A percentile compares a stretch with the other conserved stretches of the same genome.
These are phyloP conservation scores for Cyprinus carpio DNA, from an alignment of 2,113 vertebrate genomes.

Conservation along the genomic window DNA sequence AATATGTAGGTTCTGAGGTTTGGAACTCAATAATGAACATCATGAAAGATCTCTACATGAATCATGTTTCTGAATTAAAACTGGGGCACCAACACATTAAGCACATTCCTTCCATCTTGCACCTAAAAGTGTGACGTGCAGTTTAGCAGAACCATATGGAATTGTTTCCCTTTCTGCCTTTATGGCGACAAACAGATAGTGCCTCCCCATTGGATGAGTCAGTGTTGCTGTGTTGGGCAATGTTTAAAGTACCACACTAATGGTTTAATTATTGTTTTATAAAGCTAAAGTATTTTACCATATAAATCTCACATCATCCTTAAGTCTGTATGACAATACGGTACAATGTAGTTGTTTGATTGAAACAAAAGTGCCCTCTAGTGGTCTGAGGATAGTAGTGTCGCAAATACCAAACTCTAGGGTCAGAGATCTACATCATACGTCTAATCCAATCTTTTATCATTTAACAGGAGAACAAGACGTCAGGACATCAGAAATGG, in stretches of 20 bases:
- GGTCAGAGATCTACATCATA: neutral
- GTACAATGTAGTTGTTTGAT: neutral
- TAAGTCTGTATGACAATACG: neutral
- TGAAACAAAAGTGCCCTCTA: slow-evolving; percentile 69
- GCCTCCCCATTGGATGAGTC: too few relatives aligned
- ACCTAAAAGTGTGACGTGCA: neutral
- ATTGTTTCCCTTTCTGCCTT: too few relatives aligned
- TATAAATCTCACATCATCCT: neutral
- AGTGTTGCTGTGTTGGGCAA: too few relatives aligned
- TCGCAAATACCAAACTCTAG: neutral
- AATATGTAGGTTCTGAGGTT: slow-evolving; percentile 26
- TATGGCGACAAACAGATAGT: too few relatives aligned
- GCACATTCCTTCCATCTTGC: neutral
- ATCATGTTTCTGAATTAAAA: slow-evolving; percentile 43
- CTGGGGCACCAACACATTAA: slow-evolving; percentile 25
- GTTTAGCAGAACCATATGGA: too few relatives aligned
- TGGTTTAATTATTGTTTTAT: neutral
- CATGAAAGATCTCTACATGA: slow-evolving; percentile 44
- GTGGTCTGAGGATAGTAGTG: slow-evolving; percentile 46
- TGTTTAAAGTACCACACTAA: too few relatives aligned
- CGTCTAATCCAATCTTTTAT: neutral
- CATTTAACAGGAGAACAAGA: slow-evolving; percentile 83
- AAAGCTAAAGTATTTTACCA: neutral
- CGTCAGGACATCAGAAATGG: slow-evolving; percentile 97
- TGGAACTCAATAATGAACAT: slow-evolving; percentile 40